A percentile compares a stretch with the other conserved stretches of the same genome.
These are phyloP conservation scores for Setophaga kirtlandii DNA, from an alignment of 2,113 vertebrate genomes.

Conservation along the genomic window DNA sequence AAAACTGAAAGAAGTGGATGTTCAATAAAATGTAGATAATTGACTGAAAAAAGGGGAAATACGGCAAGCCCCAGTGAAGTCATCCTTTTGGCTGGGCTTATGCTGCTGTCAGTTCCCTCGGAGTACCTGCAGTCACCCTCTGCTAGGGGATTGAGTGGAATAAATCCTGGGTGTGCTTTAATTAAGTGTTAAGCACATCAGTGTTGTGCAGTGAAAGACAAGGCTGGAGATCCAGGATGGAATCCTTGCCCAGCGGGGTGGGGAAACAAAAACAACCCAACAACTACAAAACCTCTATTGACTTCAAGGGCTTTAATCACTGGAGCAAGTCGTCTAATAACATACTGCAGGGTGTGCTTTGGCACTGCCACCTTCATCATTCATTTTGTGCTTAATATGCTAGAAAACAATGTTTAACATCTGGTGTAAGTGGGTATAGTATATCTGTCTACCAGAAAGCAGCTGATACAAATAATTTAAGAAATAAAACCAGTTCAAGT, in stretches of 20 bases:
- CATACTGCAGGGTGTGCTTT: background rate
- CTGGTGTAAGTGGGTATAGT: background rate
- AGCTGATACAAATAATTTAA: background rate
- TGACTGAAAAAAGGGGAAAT: background rate
- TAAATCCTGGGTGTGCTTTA: constrained; percentile 7
- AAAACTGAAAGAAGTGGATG: background rate
- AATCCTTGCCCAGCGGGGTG: background rate
- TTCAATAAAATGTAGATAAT: background rate
- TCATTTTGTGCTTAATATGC: background rate
- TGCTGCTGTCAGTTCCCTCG: background rate
- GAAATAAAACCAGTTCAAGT: background rate
- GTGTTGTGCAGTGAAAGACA: background rate
- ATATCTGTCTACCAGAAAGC: background rate
- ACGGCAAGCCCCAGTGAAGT: background rate
- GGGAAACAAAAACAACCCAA: background rate
- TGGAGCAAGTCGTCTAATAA: background rate
- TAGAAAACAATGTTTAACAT: background rate
- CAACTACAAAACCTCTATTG: background rate
- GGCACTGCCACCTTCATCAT: background rate
- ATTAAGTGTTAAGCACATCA: background rate
- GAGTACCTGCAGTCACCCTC: background rate
- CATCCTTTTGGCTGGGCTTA: background rate
- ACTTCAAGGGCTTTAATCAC: background rate
- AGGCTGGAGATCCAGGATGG: background rate
- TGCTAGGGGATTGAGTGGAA: background rate